Conservation (phyloP, 1,140 invertebrate species). For the Papilio polyxenes region DNA sequence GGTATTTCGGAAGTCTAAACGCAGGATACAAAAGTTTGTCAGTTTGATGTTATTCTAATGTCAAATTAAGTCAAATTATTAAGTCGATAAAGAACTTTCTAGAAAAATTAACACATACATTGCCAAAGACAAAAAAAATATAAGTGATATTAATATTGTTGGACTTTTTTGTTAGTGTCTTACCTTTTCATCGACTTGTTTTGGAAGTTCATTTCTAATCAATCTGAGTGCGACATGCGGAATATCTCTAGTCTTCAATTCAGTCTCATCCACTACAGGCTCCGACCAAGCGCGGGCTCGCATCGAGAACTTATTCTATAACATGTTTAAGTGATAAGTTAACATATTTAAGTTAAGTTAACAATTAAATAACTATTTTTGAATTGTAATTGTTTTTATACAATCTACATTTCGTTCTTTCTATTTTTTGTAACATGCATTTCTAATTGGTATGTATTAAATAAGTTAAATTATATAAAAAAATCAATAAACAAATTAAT, state of each 20-base stretch:
- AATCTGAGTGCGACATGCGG: slow-evolving; percentile 63
- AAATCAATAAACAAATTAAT: background rate
- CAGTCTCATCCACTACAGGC: slow-evolving; percentile 56
- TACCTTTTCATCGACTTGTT: slow-evolving; percentile 57
- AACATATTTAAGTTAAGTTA: background rate
- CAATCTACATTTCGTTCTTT: too few relatives aligned
- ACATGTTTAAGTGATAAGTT: slow-evolving; percentile 8
- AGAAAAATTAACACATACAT: too few relatives aligned
- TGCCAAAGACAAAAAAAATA: too few relatives aligned
- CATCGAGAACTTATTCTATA: slow-evolving; percentile 74
- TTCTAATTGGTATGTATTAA: too few relatives aligned
- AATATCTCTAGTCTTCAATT: slow-evolving; percentile 51
- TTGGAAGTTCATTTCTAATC: slow-evolving; percentile 57
- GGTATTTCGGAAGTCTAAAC: too few relatives aligned
- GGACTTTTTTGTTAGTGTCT: background rate
- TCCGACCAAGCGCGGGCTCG: slow-evolving; percentile 70
- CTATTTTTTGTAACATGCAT: too few relatives aligned
- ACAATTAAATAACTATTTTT: background rate
- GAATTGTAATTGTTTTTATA: background rate
- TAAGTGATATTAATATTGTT: too few relatives aligned
- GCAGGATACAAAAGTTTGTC: too few relatives aligned
- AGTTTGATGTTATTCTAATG: too few relatives aligned
- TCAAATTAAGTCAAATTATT: too few relatives aligned
- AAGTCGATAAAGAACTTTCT: too few relatives aligned
- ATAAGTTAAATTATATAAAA: too few relatives aligned